Conservation (phyloP, 2,888 invertebrate species). For the Branchipolynoe longqiensis region DNA sequence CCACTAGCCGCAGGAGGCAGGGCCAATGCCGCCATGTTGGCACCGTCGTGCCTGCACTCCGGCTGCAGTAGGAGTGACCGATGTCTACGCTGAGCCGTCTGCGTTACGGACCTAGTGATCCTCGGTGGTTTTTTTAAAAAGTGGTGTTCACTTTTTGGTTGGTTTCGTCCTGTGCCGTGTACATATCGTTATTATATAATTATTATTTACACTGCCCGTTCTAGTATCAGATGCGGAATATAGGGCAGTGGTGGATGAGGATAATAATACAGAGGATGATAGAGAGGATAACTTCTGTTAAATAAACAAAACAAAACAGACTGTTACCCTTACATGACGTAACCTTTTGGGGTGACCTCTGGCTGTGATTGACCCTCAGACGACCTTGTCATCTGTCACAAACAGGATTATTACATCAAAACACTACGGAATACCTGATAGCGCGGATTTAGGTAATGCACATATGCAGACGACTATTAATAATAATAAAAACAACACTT, state of each 20-base stretch:
- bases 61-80: constrained; percentile 20
- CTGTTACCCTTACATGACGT: not conserved
- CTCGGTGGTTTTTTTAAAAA: not conserved
- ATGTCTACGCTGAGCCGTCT: constrained; percentile 37
- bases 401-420: constrained; percentile 39
- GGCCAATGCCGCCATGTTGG: not conserved
- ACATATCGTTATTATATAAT: too few relatives aligned
- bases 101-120: not conserved
- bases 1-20: not conserved
- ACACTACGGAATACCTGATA: not conserved
- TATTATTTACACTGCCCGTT: constrained; percentile 47
- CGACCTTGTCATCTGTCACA: constrained; percentile 43
- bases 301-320: too few relatives aligned
- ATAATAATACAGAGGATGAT: not conserved
- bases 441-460: constrained; percentile 30
- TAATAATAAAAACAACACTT: not conserved
- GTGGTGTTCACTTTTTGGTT: constrained; percentile 34
- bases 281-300: too few relatives aligned
- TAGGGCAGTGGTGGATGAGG: constrained; percentile 21
- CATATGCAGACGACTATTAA: not conserved
- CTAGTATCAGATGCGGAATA: constrained; percentile 47
- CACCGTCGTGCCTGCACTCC: constrained; percentile 3
- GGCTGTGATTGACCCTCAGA: constrained; percentile 47
- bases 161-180: constrained; percentile 7
- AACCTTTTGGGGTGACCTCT: constrained; percentile 21